phyloP scores from a whole-genome alignment of 1,140 invertebrate genomes.

The Tyrophagus putrescentiae region DNA sequence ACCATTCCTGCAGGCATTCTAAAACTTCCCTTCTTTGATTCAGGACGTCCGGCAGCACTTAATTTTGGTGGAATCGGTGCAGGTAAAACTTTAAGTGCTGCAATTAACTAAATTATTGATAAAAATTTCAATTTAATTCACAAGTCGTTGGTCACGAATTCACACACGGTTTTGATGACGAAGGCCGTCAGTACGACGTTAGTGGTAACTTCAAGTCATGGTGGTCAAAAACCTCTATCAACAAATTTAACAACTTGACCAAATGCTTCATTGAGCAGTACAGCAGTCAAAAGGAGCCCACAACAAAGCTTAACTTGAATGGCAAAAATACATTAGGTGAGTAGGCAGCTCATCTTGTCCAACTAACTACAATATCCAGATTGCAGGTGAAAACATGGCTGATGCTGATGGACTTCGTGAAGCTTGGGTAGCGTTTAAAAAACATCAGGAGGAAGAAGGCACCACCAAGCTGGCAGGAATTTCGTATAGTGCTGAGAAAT shows the following conservation, averaged over 20 bases:
- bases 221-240: constrained; percentile 26
- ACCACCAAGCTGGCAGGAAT: constrained; percentile 18
- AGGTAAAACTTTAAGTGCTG: too few relatives aligned
- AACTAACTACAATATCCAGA: too few relatives aligned
- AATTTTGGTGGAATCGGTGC: constrained; percentile 36
- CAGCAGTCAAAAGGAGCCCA: background rate
- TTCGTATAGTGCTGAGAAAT: constrained; percentile 21
- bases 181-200: constrained; percentile 32
- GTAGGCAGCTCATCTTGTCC: too few relatives aligned
- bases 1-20: constrained; percentile 34
- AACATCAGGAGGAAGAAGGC: constrained; percentile 12
- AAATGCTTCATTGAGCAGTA: constrained; percentile 18
- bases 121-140: too few relatives aligned
- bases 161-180: constrained; percentile 32
- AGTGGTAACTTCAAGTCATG: constrained; percentile 21
- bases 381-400: constrained; percentile 17
- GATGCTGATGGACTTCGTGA: constrained; percentile 43
- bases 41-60: constrained; percentile 30
- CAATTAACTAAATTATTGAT: too few relatives aligned
- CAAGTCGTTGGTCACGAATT: constrained; percentile 30
- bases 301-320: constrained; percentile 28
- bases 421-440: constrained; percentile 30
- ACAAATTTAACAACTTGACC: constrained; percentile 17
- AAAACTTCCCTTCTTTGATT: constrained; percentile 33
- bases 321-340: constrained; percentile 13